Conservation (phyloP, 2,888 invertebrate genomes). For the Scaptomyza cyrtandrae region DNA sequence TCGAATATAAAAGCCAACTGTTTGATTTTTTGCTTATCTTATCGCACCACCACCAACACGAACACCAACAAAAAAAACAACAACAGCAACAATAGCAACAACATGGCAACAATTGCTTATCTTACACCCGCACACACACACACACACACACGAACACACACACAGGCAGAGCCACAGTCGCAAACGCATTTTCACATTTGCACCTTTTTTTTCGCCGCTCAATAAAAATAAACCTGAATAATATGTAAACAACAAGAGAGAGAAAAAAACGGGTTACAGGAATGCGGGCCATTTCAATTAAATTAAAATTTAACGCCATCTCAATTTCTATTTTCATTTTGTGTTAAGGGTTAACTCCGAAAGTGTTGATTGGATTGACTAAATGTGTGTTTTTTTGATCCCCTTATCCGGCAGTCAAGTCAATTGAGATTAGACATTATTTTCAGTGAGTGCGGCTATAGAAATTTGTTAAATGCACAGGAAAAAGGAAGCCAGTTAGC, state of each 20-base stretch:
- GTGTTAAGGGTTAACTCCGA: slow-evolving; percentile 25
- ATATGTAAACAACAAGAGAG: slow-evolving; percentile 58
- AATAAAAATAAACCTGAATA: slow-evolving; percentile 71
- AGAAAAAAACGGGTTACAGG: slow-evolving; percentile 57
- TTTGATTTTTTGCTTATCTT: slow-evolving; percentile 68
- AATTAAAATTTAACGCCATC: slow-evolving; percentile 51
- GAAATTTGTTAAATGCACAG: slow-evolving; percentile 9
- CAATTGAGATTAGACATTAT: slow-evolving; percentile 40
- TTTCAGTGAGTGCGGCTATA: slow-evolving; percentile 30
- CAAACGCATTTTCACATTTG: slow-evolving; percentile 41
- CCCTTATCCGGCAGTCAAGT: slow-evolving; percentile 5
- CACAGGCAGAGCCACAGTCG: slow-evolving; percentile 6
- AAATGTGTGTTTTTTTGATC: not conserved
- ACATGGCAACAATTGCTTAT: slow-evolving; percentile 42
- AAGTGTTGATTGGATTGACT: slow-evolving; percentile 33
- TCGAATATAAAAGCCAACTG: slow-evolving; percentile 49
- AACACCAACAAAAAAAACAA: not conserved
- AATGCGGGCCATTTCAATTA: slow-evolving; percentile 75
- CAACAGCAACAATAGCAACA: slow-evolving; percentile 1
- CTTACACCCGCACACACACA: slow-evolving; percentile 46
- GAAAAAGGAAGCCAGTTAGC: not conserved
- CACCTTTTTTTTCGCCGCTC: slow-evolving; percentile 40
- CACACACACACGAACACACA: slow-evolving; percentile 1
- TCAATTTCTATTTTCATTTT: not conserved
- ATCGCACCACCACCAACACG: slow-evolving; percentile 34